phyloP scores from a whole-genome alignment of 2,113 vertebrate species.

The Hucho hucho region DNA sequence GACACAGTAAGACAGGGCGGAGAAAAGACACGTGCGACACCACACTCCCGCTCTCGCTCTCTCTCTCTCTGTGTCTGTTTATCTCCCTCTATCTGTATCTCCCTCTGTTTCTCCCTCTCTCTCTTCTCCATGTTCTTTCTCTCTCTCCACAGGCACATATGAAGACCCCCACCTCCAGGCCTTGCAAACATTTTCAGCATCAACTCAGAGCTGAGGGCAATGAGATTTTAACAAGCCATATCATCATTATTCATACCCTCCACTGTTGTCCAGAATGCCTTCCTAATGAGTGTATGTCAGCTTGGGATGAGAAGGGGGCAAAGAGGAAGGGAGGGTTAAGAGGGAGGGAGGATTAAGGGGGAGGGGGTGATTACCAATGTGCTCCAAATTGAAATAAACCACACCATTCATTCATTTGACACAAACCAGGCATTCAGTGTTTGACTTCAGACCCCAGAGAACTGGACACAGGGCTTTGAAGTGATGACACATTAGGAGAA shows the following conservation, averaged over 20 bases:
- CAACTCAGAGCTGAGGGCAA: conserved; percentile 14
- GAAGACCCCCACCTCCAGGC: neutral
- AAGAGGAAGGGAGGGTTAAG: neutral
- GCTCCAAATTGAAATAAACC: neutral
- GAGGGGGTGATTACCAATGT: neutral
- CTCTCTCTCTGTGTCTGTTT: neutral
- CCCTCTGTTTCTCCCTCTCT: neutral
- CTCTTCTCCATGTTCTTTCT: no score
- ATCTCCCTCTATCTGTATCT: neutral
- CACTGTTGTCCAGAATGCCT: conserved; percentile 3
- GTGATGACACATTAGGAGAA: neutral
- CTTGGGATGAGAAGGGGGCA: neutral
- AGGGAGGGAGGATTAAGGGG: neutral
- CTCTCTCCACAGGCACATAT: conserved; percentile 4
- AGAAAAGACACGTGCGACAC: no score
- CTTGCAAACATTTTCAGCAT: neutral
- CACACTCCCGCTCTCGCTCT: neutral
- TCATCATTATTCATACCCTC: conserved; percentile 18
- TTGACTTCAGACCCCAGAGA: neutral
- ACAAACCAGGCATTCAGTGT: neutral
- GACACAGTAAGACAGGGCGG: no score
- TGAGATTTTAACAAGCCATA: conserved; percentile 33
- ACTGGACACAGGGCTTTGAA: neutral
- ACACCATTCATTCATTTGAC: neutral
- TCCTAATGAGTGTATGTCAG: conserved; percentile 6